phyloP scores from a whole-genome alignment of 1,140 invertebrate species.

The Steinernema feltiae region DNA sequence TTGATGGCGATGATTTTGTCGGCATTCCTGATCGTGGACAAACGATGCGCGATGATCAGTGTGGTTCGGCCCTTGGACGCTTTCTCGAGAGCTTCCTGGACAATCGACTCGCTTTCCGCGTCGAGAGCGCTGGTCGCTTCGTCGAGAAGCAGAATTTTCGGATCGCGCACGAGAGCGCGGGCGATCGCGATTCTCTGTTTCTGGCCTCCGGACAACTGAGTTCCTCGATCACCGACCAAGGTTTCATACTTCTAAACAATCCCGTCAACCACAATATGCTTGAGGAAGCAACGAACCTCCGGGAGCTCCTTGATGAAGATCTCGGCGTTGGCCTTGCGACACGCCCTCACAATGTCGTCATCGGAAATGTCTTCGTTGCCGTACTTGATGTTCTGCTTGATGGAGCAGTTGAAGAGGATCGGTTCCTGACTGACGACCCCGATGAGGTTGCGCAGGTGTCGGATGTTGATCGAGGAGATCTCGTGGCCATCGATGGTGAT shows the following conservation, averaged over 20 bases:
- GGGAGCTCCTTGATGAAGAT: slow-evolving; percentile 43
- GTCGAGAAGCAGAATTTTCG: slow-evolving; percentile 62
- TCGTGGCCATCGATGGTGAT: slow-evolving; percentile 43
- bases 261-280: background rate
- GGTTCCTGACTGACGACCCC: slow-evolving; percentile 74
- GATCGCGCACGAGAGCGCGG: slow-evolving; percentile 59
- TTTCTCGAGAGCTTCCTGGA: slow-evolving; percentile 55
- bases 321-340: slow-evolving; percentile 53
- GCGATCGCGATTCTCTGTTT: slow-evolving; percentile 63
- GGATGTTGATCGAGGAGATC: slow-evolving; percentile 49
- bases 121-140: slow-evolving; percentile 61
- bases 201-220: slow-evolving; percentile 62
- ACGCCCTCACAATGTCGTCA: slow-evolving; percentile 55
- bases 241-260: slow-evolving; percentile 35
- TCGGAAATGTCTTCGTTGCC: slow-evolving; percentile 65
- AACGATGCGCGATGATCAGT: slow-evolving; percentile 70
- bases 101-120: slow-evolving; percentile 57
- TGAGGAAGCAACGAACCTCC: slow-evolving; percentile 18
- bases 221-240: slow-evolving; percentile 64
- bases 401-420: slow-evolving; percentile 71
- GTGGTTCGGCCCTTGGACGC: slow-evolving; percentile 64
- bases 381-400: slow-evolving; percentile 60
- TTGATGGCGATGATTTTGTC: slow-evolving; percentile 63
- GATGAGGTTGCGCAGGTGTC: slow-evolving; percentile 66
- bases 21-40: slow-evolving; percentile 66